These are phyloP conservation scores for Drosophila aldrichi DNA, from an alignment of 2,888 invertebrate species.

Conservation along the genomic window DNA sequence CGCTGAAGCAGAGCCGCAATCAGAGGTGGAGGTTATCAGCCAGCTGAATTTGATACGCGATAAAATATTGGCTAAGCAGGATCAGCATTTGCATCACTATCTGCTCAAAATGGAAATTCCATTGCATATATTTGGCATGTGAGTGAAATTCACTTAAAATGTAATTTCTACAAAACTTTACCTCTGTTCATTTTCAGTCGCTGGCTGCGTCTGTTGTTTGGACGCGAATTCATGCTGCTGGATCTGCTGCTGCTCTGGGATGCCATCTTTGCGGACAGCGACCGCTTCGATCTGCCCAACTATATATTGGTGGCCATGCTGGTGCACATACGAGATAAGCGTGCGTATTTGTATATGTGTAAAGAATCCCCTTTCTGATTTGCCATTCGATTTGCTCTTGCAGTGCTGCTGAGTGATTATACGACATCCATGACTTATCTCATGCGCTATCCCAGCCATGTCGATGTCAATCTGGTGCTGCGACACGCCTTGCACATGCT, in stretches of 20 bases:
- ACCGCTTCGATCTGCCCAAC: conserved; percentile 87
- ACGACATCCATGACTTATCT: conserved; percentile 88
- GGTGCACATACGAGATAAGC: conserved; percentile 88
- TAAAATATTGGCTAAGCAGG: conserved; percentile 88
- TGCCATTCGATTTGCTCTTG: conserved; percentile 8
- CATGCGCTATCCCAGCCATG: conserved; percentile 89
- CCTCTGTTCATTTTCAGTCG: conserved; percentile 87
- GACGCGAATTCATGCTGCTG: conserved; percentile 92
- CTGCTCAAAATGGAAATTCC: conserved; percentile 90
- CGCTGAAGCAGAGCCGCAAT: conserved; percentile 49
- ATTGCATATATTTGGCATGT: conserved; percentile 95
- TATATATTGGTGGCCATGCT: conserved; percentile 92
- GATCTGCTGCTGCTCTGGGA: conserved; percentile 93
- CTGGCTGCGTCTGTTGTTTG: conserved; percentile 93
- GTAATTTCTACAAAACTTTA: background rate
- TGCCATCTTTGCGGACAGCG: conserved; percentile 91
- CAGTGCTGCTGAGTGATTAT: conserved; percentile 88
- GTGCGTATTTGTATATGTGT: conserved; percentile 86
- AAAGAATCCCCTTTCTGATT: background rate
- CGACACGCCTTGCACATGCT: conserved; percentile 87
- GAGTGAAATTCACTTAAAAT: conserved; percentile 80
- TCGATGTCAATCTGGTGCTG: conserved; percentile 88
- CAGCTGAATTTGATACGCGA: conserved; percentile 88
- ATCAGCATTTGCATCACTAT: conserved; percentile 88
- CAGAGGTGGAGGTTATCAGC: conserved; percentile 87